A percentile compares a stretch with the other conserved stretches of the same genome.
Evolutionary conservation across 2,797 vertebrate genomes (phyloP).

Genomic region (Hyperoplus immaculatus): DNA sequence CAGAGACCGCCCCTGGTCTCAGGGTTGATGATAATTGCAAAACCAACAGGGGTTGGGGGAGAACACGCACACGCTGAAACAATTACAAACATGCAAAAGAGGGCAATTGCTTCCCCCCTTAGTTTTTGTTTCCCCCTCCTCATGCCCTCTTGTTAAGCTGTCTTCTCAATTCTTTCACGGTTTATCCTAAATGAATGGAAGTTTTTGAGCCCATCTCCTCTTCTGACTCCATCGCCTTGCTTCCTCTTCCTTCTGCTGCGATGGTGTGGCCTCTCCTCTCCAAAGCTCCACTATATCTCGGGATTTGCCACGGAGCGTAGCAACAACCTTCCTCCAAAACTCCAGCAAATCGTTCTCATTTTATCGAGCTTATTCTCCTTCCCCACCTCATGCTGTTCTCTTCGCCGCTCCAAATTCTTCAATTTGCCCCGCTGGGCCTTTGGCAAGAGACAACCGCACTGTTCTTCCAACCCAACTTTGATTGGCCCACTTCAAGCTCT

Average conservation of each 20-base stretch:
- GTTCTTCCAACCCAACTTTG: constrained; percentile 71
- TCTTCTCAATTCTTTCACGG: constrained; percentile 27
- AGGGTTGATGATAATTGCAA: constrained; percentile 71
- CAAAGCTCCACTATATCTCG: constrained; percentile 38
- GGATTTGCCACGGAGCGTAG: constrained; percentile 39
- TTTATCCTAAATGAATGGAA: constrained; percentile 40
- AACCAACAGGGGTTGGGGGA: constrained; percentile 54
- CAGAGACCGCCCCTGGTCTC: constrained; percentile 67
- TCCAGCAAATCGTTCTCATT: constrained; percentile 58
- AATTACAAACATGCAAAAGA: constrained; percentile 69
- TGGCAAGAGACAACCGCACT: constrained; percentile 53
- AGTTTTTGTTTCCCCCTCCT: constrained; percentile 39
- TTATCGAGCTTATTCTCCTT: constrained; percentile 56
- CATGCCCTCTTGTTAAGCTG: constrained; percentile 22
- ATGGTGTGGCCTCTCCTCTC: constrained; percentile 30
- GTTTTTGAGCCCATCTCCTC: constrained; percentile 33
- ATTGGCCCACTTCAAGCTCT: constrained; percentile 74
- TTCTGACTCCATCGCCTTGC: constrained; percentile 16
- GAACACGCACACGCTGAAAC: constrained; percentile 60
- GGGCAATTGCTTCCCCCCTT: constrained; percentile 41
- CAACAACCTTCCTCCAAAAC: constrained; percentile 48
- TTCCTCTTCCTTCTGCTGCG: constrained; percentile 15
- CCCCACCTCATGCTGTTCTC: constrained; percentile 61
- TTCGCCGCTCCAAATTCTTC: constrained; percentile 62
- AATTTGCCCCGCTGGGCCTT: constrained; percentile 66